Evolutionary conservation across 2,797 vertebrate species (phyloP).

Genomic region (Scyliorhinus canicula): DNA sequence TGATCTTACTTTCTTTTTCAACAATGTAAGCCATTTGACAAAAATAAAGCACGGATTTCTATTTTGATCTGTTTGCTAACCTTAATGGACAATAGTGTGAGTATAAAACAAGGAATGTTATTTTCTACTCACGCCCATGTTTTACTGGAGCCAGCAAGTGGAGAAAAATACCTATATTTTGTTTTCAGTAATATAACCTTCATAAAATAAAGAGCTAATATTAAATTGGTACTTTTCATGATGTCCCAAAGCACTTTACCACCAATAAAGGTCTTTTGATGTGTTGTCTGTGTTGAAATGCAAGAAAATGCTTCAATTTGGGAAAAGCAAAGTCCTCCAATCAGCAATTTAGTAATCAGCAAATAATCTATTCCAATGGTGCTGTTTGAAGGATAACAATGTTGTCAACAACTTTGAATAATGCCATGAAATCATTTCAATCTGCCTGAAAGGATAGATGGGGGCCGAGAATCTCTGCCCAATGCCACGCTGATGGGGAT

Average conservation of each 20-base stretch:
- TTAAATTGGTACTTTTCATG: not conserved
- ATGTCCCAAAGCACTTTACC: not conserved
- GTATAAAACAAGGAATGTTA: not conserved
- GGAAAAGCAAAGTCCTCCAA: not conserved
- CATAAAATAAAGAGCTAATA: not conserved
- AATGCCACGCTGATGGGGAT: too few relatives aligned
- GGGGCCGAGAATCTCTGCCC: too few relatives aligned
- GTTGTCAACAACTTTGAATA: not conserved
- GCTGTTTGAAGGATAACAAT: not conserved
- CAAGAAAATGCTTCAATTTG: not conserved
- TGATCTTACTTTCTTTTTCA: not conserved
- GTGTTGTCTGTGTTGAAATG: not conserved
- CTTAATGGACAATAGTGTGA: not conserved
- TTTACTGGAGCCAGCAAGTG: not conserved
- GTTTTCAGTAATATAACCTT: not conserved
- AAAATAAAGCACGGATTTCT: not conserved
- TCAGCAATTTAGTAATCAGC: not conserved
- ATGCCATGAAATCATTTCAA: not conserved
- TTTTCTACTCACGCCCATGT: not conserved
- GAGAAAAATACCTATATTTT: not conserved
- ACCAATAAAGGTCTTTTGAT: not conserved
- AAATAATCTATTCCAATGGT: not conserved
- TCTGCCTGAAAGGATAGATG: not conserved
- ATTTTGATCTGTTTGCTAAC: not conserved
- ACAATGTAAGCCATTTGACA: not conserved